Base-by-base conservation (phyloP, 2,888 invertebrate species). In the Protodeltote pygarga region DNA sequence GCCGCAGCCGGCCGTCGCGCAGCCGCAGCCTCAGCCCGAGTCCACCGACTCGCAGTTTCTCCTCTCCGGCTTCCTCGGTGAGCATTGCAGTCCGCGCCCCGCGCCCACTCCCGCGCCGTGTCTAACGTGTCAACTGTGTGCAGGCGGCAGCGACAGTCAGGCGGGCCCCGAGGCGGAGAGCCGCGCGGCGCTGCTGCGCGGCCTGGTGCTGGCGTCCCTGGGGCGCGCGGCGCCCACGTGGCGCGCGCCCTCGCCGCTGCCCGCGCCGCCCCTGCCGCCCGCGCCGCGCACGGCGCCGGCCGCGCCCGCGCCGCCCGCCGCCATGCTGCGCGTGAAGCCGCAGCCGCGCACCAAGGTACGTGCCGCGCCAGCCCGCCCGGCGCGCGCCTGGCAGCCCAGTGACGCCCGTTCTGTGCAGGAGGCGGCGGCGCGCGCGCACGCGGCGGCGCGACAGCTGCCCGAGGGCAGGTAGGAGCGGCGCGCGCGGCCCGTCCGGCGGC, bases 191-290 rank as follows among this genome's bases (percentile, higher is more conserved):
- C 73, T 92, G 40, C 79, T 92, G 41, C 89, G 90, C 66, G 92
- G 88, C 1, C 77, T 91, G 55, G 73, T 92, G 81, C 85, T 92
- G 59, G 91, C 91, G 71, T 90, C 92, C 29, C 82, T 92, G 58
- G 90, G 89, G 0, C 83, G 82, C 31, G 75, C 85, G 33, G 71
- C 85, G 19, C 73, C 77, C 2, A 54, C 65, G 14, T 68, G 82
- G 32, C 81, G 80, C 19, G 64, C 75, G 31, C 63, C 61, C 63
- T 69, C 54, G 55, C 61, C 38, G 66, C 66, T 45, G 39, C 73
- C 45, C 39, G 60, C 44, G 17, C 66, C 74, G 52, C 67, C 73
- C 25, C 65, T 77, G 37, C 59, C 71, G 25, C 65, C 73, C 1
- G 37, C 53, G 15, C 33, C 45, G 14, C 45, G 46, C 0, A 38